Evolutionary conservation across 2,113 vertebrate species (phyloP).

Genomic region (Eonycteris spelaea): DNA sequence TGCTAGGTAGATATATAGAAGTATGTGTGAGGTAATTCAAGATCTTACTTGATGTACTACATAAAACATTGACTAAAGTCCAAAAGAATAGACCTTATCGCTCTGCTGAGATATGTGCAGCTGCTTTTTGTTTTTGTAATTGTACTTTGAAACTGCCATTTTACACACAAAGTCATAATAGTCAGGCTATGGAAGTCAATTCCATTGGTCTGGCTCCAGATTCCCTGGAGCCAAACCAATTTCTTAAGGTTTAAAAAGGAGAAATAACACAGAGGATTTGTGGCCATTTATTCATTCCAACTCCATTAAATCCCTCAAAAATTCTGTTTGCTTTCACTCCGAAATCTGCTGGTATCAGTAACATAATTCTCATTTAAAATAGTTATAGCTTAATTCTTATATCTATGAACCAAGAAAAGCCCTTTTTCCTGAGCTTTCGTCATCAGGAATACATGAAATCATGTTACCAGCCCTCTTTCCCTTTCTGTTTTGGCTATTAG

Average conservation of each 20-base stretch:
- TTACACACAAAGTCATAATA: background rate
- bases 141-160: conserved; percentile 16
- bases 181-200: background rate
- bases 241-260: no score
- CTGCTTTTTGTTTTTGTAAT: background rate
- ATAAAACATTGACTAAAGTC: background rate
- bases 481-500: background rate
- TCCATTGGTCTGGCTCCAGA: no score
- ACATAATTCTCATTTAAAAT: background rate
- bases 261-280: no score
- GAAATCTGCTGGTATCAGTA: background rate
- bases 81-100: background rate
- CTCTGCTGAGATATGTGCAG: background rate
- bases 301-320: background rate
- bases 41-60: background rate
- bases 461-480: background rate
- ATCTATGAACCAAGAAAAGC: background rate
- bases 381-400: background rate
- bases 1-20: background rate
- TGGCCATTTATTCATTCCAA: background rate
- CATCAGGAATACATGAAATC: background rate
- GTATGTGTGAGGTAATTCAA: background rate
- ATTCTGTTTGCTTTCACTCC: background rate
- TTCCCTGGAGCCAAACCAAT: no score
- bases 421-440: background rate